Evolutionary conservation across 2,113 vertebrate species (phyloP).

Genomic region (Callorhinus ursinus): DNA sequence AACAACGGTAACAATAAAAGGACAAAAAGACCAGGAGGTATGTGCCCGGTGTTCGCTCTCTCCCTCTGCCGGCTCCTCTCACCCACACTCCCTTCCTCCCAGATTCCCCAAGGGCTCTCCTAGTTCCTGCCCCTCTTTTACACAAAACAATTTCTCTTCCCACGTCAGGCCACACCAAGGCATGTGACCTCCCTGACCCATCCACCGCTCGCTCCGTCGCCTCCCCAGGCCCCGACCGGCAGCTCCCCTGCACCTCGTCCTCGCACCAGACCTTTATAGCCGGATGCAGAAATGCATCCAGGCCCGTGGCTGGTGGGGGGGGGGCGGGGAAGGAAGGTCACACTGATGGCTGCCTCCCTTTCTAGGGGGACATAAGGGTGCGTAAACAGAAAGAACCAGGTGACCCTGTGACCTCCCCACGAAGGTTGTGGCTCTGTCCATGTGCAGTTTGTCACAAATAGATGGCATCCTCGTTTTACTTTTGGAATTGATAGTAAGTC

Average conservation of each 20-base stretch:
- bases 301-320: neutral
- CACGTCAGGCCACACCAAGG: neutral
- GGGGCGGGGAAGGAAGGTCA: neutral
- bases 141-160: neutral
- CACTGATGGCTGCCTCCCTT: fast-evolving
- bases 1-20: neutral
- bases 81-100: neutral
- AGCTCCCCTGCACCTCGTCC: fast-evolving
- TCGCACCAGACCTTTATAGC: fast-evolving
- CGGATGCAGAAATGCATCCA: fast-evolving
- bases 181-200: too few species aligned
- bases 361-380: neutral
- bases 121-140: neutral
- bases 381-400: too few species aligned
- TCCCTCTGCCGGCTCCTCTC: neutral
- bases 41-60: fast-evolving
- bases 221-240: fast-evolving
- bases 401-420: neutral
- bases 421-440: neutral
- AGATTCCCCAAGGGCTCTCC: neutral
- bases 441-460: neutral
- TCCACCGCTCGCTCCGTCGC: neutral
- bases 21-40: fast-evolving
- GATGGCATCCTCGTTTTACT: neutral
- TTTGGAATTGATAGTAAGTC: neutral